Base-by-base conservation (phyloP, 2,888 invertebrate genomes). In the Escarpia spicata region DNA sequence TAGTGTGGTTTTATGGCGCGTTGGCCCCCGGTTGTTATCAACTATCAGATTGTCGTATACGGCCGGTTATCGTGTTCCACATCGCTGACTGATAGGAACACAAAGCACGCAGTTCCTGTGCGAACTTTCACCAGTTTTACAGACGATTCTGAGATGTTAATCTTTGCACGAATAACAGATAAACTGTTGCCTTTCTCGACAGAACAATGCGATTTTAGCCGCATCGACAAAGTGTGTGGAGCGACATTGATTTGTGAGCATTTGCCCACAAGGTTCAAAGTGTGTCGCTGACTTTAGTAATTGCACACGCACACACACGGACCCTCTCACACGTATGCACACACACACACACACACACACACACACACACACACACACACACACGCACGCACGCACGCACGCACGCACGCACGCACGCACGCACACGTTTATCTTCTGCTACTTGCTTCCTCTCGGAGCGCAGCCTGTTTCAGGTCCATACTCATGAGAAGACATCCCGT, bases 111-210 rank as follows among this genome's bases (percentile, higher is more conserved):
- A 26, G 75, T 75, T 75, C 75, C 75, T 75, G 75, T 75, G 75
- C 75, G 75, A 75, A 75, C 75, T 75, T 75, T 75, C 75, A 75
- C 75, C 75, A 75, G 75, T 75, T 75, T 75, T 6, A 26, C 75
- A 75, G 75, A 75, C 26, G 75, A 75, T 75, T 75, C 75, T n/a
- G 26, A 75, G 75, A 75, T 75, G 19, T n/a, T 75, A 26, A 75
- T 75, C 75, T 75, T 75, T 75, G 75, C 75, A 75, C 19, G 75
- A 75, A 75, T 75, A 75, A 75, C 75, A 19, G 26, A 75, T 75
- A 75, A 75, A 75, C 75, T 75, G 75, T 75, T 75, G 75, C 75
- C 26, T 75, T 75, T 75, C 75, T 75, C n/a, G n/a, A n/a, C 75
- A 75, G 75, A 75, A 75, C 75, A 75, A 75, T 75, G 75, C 75